Percentiles rank a stretch among this genome's conserved stretches.
Evolutionary conservation across 2,888 invertebrate species (phyloP).

Genomic region (Eupithecia subumbrata): DNA sequence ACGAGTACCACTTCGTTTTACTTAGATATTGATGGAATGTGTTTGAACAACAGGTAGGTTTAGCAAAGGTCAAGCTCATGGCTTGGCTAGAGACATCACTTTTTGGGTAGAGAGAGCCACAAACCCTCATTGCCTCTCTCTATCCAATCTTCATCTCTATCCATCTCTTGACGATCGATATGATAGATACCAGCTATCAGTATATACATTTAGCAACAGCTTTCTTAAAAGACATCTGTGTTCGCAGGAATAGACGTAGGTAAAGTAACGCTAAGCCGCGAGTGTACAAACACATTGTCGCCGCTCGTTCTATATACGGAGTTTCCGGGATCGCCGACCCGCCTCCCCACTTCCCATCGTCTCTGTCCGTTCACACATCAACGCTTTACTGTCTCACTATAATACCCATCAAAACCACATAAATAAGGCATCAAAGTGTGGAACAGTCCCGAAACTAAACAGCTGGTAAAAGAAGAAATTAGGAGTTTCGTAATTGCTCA

Average conservation of each 20-base stretch:
- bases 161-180: background rate
- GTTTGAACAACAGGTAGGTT: background rate
- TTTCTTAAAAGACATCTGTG: background rate
- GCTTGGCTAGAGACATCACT: background rate
- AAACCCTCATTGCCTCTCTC: background rate
- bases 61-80: background rate
- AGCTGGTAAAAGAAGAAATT: background rate
- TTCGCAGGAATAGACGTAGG: background rate
- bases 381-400: slow-evolving; percentile 20
- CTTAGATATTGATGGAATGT: slow-evolving; percentile 3
- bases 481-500: background rate
- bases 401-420: slow-evolving; percentile 25
- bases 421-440: slow-evolving; percentile 22
- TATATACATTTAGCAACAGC: background rate
- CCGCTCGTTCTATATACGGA: slow-evolving; percentile 58
- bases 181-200: background rate
- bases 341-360: slow-evolving; percentile 42
- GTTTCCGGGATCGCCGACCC: slow-evolving; percentile 71
- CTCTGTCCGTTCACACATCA: slow-evolving; percentile 41
- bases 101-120: background rate
- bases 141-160: too few relatives aligned
- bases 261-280: background rate
- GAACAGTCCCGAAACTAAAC: slow-evolving; percentile 5
- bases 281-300: slow-evolving; percentile 36
- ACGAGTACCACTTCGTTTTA: background rate